These are phyloP conservation scores for Tapirus terrestris DNA, from an alignment of 2,113 vertebrate species.

Conservation along the genomic window DNA sequence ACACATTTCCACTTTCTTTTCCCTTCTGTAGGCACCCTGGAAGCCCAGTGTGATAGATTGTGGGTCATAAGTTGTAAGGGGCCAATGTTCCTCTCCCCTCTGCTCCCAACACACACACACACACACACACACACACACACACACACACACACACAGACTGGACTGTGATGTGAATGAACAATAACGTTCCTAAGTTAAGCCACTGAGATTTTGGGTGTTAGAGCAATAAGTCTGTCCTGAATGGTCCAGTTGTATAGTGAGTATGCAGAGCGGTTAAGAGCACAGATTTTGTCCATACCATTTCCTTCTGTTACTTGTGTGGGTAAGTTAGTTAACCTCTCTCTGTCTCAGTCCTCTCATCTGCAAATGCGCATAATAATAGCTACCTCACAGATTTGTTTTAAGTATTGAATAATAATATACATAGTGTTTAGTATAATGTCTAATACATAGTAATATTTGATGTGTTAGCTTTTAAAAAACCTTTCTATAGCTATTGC, in stretches of 20 bases:
- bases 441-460: background rate
- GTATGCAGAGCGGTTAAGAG: background rate
- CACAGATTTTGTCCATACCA: background rate
- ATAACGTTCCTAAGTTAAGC: background rate
- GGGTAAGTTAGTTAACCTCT: background rate
- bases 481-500: background rate
- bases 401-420: background rate
- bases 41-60: background rate
- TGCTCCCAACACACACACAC: background rate
- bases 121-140: background rate
- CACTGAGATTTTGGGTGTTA: background rate
- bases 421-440: background rate
- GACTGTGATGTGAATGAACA: background rate
- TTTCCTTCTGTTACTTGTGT: background rate
- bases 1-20: background rate
- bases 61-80: background rate
- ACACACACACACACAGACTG: background rate
- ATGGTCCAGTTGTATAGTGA: background rate
- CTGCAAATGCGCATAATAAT: background rate
- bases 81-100: rapidly evolving
- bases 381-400: background rate
- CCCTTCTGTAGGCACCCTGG: background rate
- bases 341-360: background rate
- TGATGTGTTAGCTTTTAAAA: background rate
- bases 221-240: background rate